Base-by-base conservation (phyloP, 2,888 invertebrate genomes). In the Hybos culiciformis region DNA sequence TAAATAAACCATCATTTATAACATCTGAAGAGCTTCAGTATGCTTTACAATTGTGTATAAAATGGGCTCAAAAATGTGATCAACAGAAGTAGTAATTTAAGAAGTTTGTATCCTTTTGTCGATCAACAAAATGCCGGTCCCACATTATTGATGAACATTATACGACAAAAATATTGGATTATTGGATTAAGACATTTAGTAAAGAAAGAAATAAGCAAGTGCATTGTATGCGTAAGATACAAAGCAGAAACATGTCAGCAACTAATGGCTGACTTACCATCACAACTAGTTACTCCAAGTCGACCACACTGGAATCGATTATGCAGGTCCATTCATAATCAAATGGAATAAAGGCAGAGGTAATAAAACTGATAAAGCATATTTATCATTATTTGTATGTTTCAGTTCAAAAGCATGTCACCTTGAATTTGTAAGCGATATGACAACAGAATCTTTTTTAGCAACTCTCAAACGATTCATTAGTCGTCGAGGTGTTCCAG, bases 331-430 rank as follows among this genome's bases (percentile, higher is more conserved):
- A 11, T 37, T 47, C 23, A 24, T 18, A 4, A 37, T 48, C 3
- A 50, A 48, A 34, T 32, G 33, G 14, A 19, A 36, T 8, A 36
- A 36, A n/a, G 20, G 21, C 2, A 36, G 49, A 17, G 48, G 50
- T 24, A 43, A 46, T 4, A 42, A 42, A 29, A 45, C 41, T 4
- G 37, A 36, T 9, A 53, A 54, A 40, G 43, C 49, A 7, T 54
- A 52, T 41, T 17, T 53, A 34, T 42, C 46, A 23, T 14, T 48
- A 32, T 52, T 47, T 42, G 32, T 29, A 29, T 29, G 29, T 29
- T 29, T 29, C 12, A 29, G 29, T 5, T n/a, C 29, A 5, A 29
- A 29, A 29, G 29, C 29, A 5, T 12, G 12, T 29, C 29, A 29
- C n/a, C n/a, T 29, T 3, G 26, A 26, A 26, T 12, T 26, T 9